Conservation (phyloP, 2,888 invertebrate species). For the Athrips mouffetella region DNA sequence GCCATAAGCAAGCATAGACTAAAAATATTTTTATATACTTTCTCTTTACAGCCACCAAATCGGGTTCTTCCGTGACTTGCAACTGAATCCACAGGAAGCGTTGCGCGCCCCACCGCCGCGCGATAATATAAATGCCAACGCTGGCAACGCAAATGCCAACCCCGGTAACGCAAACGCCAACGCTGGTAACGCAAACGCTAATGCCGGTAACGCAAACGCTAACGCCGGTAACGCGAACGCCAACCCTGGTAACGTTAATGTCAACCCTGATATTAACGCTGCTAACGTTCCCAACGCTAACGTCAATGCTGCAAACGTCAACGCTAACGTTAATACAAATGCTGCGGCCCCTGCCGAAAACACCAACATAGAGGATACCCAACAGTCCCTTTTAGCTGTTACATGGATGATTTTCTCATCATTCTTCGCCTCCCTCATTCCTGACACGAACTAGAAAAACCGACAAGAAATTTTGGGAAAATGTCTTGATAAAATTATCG, state of each 20-base stretch:
- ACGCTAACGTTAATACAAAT: slow-evolving; percentile 14
- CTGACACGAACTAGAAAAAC: slow-evolving; percentile 83
- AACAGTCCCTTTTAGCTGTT: slow-evolving; percentile 80
- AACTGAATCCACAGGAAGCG: slow-evolving; percentile 37
- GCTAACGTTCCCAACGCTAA: neutral
- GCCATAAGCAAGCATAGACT: too few relatives aligned
- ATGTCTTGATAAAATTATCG: neutral
- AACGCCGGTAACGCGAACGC: slow-evolving; percentile 23
- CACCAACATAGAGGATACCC: slow-evolving; percentile 33
- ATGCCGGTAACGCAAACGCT: neutral
- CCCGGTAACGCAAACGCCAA: neutral
- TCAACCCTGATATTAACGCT: neutral
- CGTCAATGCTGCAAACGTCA: neutral
- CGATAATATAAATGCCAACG: neutral
- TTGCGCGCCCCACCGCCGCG: slow-evolving; percentile 6
- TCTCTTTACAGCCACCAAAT: slow-evolving; percentile 80
- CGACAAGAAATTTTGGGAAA: neutral
- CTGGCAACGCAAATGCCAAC: neutral
- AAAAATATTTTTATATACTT: neutral
- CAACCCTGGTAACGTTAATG: neutral
- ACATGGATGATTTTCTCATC: slow-evolving; percentile 94
- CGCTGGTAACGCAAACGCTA: neutral
- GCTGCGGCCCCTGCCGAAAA: slow-evolving; percentile 17
- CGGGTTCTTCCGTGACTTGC: slow-evolving; percentile 84
- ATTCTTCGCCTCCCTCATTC: slow-evolving; percentile 96